phyloP scores from a whole-genome alignment of 2,797 vertebrate species.

The Sebastiscus tertius region DNA sequence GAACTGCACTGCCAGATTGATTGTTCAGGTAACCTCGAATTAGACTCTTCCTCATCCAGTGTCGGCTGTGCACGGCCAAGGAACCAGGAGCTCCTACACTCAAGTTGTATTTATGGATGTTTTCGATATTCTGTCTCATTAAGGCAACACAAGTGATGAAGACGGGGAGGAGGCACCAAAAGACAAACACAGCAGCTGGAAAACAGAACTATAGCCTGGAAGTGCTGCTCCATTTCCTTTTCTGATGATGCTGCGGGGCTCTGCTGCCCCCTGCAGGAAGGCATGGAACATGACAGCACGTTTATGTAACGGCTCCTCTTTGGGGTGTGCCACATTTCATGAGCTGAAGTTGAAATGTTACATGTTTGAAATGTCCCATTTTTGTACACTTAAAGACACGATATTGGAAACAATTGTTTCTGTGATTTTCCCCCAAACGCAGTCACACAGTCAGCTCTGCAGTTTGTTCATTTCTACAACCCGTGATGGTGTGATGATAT shows the following conservation, averaged over 20 bases:
- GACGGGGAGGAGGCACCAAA: neutral
- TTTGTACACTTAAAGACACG: neutral
- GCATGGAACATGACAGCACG: neutral
- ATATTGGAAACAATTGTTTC: neutral
- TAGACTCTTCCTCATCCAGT: neutral
- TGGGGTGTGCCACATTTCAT: neutral
- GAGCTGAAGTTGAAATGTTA: neutral
- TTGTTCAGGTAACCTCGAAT: neutral
- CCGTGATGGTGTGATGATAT: neutral
- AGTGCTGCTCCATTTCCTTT: neutral
- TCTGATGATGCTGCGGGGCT: neutral
- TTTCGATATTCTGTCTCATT: neutral
- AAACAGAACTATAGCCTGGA: neutral
- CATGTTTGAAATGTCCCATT: neutral
- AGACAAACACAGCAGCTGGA: neutral
- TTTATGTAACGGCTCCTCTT: neutral
- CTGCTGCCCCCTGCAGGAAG: constrained; percentile 39
- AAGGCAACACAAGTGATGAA: neutral
- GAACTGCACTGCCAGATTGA: neutral
- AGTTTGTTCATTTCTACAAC: neutral
- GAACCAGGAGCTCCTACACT: neutral
- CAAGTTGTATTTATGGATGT: neutral
- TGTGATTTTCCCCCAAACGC: neutral
- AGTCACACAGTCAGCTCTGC: neutral
- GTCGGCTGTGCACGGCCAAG: neutral